phyloP scores from a whole-genome alignment of 2,888 invertebrate species.

The Sussaba pulchella region DNA sequence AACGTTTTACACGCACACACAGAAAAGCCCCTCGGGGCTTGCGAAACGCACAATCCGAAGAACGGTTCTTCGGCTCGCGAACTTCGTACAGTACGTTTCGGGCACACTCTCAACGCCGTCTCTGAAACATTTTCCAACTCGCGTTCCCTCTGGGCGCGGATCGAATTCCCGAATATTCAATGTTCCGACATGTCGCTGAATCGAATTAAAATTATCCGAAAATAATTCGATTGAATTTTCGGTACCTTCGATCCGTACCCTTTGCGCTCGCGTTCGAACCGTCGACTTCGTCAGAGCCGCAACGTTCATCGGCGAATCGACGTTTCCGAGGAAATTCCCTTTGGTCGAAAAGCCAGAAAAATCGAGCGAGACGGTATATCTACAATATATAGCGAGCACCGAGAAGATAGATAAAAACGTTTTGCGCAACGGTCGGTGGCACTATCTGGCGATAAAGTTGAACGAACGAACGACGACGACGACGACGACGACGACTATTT shows the following conservation, averaged over 20 bases:
- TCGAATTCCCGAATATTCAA: too few relatives aligned
- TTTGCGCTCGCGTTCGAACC: constrained; percentile 1
- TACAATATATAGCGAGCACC: neutral
- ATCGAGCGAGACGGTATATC: constrained; percentile 14
- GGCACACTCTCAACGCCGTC: constrained; percentile 27
- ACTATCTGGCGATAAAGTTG: constrained; percentile 36
- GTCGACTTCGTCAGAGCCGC: constrained; percentile 30
- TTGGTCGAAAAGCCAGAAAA: constrained; percentile 43
- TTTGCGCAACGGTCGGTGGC: neutral
- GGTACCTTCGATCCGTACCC: too few relatives aligned
- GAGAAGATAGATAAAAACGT: neutral
- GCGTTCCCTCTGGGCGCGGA: too few relatives aligned
- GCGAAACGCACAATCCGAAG: constrained; percentile 6
- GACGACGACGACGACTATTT: constrained; percentile 11
- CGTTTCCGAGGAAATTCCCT: constrained; percentile 32
- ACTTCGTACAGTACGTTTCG: neutral
- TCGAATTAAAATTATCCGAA: too few relatives aligned
- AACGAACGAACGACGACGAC: constrained; percentile 23
- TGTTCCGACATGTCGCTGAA: too few relatives aligned
- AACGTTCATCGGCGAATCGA: constrained; percentile 59
- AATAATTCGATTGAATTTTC: too few relatives aligned
- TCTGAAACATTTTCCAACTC: too few relatives aligned
- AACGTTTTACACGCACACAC: too few relatives aligned
- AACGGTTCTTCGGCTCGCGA: constrained; percentile 30
- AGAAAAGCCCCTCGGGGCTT: too few relatives aligned